A percentile compares a stretch with the other conserved stretches of the same genome.
Evolutionary conservation across 2,888 invertebrate species (phyloP).

Genomic region (Leucophora obtusa): DNA sequence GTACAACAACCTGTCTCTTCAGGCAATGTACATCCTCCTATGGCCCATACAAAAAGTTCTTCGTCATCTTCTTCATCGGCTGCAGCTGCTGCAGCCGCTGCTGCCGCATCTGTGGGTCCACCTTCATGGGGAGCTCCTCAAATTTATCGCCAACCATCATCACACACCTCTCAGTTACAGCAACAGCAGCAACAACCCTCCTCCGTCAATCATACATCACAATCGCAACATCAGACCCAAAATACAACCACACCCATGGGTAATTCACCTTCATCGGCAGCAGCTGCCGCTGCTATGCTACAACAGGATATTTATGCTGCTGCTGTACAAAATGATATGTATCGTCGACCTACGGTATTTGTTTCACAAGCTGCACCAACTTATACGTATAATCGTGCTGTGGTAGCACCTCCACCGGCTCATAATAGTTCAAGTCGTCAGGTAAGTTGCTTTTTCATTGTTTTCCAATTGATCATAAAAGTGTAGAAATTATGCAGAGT

Average conservation of each 20-base stretch:
- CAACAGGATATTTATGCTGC: conserved; percentile 77
- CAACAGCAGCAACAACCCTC: conserved; percentile 77
- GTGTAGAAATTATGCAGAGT: not conserved
- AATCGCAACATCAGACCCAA: conserved; percentile 68
- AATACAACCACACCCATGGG: conserved; percentile 80
- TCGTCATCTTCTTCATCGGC: conserved; percentile 72
- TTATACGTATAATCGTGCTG: conserved; percentile 77
- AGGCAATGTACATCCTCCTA: conserved; percentile 71
- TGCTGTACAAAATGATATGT: conserved; percentile 80
- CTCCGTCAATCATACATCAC: conserved; percentile 71
- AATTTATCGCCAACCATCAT: conserved; percentile 75
- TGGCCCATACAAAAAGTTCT: conserved; percentile 78
- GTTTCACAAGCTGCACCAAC: conserved; percentile 81
- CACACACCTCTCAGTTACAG: conserved; percentile 69
- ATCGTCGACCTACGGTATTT: conserved; percentile 84
- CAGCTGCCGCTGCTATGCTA: conserved; percentile 74
- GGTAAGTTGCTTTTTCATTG: conserved; percentile 68
- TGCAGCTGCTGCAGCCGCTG: conserved; percentile 73
- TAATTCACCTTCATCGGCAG: conserved; percentile 75
- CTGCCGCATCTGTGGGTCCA: conserved; percentile 75
- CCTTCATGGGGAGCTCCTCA: conserved; percentile 78
- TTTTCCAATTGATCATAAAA: not conserved
- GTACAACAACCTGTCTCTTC: conserved; percentile 71
- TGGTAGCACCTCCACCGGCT: conserved; percentile 78
- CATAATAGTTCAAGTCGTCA: conserved; percentile 79